A percentile compares a stretch with the other conserved stretches of the same genome.
Conservation (phyloP, 2,113 vertebrate genomes). For the Climacteris rufus region DNA sequence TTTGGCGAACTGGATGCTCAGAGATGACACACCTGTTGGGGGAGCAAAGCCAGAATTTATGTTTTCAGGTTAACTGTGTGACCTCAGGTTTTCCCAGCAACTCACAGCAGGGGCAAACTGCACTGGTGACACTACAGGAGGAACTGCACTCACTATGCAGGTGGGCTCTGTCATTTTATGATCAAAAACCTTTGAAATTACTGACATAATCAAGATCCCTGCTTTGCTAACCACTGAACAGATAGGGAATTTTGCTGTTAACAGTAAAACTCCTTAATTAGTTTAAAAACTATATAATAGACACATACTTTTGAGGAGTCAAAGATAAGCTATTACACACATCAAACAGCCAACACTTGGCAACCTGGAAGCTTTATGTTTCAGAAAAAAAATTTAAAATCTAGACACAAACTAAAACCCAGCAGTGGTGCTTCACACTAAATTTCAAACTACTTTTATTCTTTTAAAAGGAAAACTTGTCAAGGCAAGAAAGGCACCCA, state of each 20-base stretch:
- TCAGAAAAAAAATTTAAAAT: background rate
- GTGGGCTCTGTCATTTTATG: background rate
- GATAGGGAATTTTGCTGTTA: background rate
- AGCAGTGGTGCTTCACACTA: accelerated
- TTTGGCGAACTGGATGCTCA: conserved; percentile 94
- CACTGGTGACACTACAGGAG: background rate
- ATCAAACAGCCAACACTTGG: background rate
- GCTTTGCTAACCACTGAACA: background rate
- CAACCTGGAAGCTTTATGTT: background rate
- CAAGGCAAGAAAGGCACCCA: background rate
- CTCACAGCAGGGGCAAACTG: background rate
- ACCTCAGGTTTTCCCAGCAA: background rate
- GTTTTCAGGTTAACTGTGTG: background rate
- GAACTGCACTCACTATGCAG: background rate
- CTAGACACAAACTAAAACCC: background rate
- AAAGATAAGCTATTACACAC: background rate
- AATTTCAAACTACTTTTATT: background rate
- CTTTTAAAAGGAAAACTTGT: background rate
- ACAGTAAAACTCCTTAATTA: background rate
- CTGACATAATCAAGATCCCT: background rate
- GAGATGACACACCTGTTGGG: conserved; percentile 82
- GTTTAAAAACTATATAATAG: background rate
- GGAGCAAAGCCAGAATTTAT: background rate
- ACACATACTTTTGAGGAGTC: background rate
- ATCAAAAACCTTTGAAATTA: background rate